These are phyloP conservation scores for Chelon auratus DNA, from an alignment of 2,797 vertebrate genomes.

Conservation along the genomic window DNA sequence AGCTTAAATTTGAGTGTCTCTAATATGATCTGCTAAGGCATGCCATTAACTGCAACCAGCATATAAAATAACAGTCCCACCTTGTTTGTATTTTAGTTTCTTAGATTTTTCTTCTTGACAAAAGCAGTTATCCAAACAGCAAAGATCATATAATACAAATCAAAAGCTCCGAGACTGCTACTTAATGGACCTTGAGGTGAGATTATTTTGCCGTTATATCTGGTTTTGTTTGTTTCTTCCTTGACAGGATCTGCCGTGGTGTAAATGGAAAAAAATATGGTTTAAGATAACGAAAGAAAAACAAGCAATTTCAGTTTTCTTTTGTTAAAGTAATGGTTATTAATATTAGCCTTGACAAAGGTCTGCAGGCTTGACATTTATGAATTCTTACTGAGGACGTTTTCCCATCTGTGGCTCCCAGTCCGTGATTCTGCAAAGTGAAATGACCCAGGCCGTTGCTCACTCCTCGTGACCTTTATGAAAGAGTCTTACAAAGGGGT, in stretches of 20 bases:
- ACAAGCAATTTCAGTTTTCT: background rate
- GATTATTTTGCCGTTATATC: background rate
- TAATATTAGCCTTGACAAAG: constrained; percentile 6
- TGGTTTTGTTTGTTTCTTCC: background rate
- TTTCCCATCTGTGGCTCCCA: constrained; percentile 9
- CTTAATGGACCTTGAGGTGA: background rate
- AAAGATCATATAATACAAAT: background rate
- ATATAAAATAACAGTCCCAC: background rate
- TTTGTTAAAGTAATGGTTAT: background rate
- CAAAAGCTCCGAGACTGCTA: background rate
- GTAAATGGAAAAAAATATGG: background rate
- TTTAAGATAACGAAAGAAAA: background rate
- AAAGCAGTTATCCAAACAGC: background rate
- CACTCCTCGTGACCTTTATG: constrained; percentile 51
- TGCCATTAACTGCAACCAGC: background rate
- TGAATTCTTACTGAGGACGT: constrained; percentile 8
- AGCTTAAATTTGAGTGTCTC: background rate
- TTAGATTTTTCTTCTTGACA: background rate
- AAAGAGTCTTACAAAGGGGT: constrained; percentile 37
- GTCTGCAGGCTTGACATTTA: constrained; percentile 33
- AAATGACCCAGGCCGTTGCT: constrained; percentile 8
- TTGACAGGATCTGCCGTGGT: background rate
- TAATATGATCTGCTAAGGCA: background rate
- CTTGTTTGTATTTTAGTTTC: background rate
- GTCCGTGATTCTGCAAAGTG: constrained; percentile 4